These are phyloP conservation scores for Ceramica pisi DNA, from an alignment of 2,888 invertebrate species.

Conservation along the genomic window DNA sequence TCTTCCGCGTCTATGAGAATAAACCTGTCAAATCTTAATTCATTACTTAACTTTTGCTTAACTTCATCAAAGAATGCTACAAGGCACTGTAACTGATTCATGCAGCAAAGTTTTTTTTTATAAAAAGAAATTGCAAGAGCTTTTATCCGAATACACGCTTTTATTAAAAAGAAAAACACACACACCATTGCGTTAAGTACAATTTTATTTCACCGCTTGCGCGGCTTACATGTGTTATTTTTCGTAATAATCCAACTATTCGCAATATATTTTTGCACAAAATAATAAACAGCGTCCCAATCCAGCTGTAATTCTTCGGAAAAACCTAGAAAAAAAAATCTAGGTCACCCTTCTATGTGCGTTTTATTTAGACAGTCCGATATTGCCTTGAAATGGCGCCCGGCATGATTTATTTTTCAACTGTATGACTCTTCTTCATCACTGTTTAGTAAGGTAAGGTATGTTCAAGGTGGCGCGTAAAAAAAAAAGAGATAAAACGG, in stretches of 20 bases:
- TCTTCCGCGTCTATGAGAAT: slow-evolving; percentile 23
- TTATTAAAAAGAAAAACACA: slow-evolving; percentile 41
- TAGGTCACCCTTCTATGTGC: slow-evolving; percentile 47
- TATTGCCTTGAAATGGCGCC: slow-evolving; percentile 62
- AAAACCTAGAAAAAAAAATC: slow-evolving; percentile 45
- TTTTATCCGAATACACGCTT: slow-evolving; percentile 12
- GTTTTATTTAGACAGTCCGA: slow-evolving; percentile 32
- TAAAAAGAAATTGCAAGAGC: not conserved
- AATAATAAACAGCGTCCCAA: slow-evolving; percentile 56
- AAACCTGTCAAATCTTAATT: slow-evolving; percentile 31
- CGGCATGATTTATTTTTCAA: slow-evolving; percentile 68
- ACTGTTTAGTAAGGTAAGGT: slow-evolving; percentile 60
- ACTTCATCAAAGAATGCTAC: slow-evolving; percentile 15
- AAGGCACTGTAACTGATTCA: not conserved
- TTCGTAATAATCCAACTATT: slow-evolving; percentile 36
- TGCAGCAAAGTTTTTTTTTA: not conserved
- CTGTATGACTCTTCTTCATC: slow-evolving; percentile 67
- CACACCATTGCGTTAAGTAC: slow-evolving; percentile 32
- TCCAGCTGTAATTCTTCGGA: slow-evolving; percentile 26
- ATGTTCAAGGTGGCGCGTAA: slow-evolving; percentile 52
- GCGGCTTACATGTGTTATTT: slow-evolving; percentile 52
- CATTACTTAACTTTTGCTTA: not conserved
- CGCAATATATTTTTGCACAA: slow-evolving; percentile 44
- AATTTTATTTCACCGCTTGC: slow-evolving; percentile 42
- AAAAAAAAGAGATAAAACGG: slow-evolving; percentile 37